phyloP scores from a whole-genome alignment of 2,888 invertebrate species.

The Machimus rusticus region DNA sequence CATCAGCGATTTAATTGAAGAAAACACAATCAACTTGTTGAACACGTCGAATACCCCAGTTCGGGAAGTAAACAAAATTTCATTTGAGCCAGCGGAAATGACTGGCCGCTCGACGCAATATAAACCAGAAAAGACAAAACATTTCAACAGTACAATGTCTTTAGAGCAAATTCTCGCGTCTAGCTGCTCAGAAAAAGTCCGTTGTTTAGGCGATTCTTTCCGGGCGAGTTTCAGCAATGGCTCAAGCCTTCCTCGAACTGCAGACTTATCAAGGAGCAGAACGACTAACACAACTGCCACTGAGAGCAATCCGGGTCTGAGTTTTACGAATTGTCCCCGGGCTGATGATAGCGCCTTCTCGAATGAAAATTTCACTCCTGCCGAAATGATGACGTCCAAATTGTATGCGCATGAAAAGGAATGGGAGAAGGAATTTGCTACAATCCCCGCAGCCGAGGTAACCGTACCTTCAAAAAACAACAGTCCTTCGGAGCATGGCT shows the following conservation, averaged over 20 bases:
- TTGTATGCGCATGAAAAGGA: constrained; percentile 57
- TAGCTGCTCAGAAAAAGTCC: constrained; percentile 57
- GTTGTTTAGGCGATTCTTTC: constrained; percentile 47
- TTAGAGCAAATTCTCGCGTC: constrained; percentile 60
- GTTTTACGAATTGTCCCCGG: constrained; percentile 42
- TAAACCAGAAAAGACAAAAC: constrained; percentile 1
- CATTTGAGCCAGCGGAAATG: constrained; percentile 60
- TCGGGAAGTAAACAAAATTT: constrained; percentile 49
- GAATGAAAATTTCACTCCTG: constrained; percentile 55
- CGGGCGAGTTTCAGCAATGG: constrained; percentile 18
- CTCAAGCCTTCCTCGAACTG: constrained; percentile 56
- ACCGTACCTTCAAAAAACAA: neutral
- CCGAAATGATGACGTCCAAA: constrained; percentile 58
- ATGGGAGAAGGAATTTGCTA: constrained; percentile 59
- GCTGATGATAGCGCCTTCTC: constrained; percentile 43
- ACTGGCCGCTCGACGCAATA: constrained; percentile 60
- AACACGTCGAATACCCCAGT: constrained; percentile 50
- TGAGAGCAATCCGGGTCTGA: neutral
- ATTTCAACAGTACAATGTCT: constrained; percentile 49
- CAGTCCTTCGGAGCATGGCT: neutral
- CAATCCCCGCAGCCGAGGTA: constrained; percentile 53
- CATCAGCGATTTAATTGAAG: constrained; percentile 58
- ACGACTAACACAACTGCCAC: neutral
- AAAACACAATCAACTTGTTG: constrained; percentile 58
- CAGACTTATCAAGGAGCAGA: constrained; percentile 55